Conservation (phyloP, 2,797 vertebrate species). For the Platyrinchus mystaceus region DNA sequence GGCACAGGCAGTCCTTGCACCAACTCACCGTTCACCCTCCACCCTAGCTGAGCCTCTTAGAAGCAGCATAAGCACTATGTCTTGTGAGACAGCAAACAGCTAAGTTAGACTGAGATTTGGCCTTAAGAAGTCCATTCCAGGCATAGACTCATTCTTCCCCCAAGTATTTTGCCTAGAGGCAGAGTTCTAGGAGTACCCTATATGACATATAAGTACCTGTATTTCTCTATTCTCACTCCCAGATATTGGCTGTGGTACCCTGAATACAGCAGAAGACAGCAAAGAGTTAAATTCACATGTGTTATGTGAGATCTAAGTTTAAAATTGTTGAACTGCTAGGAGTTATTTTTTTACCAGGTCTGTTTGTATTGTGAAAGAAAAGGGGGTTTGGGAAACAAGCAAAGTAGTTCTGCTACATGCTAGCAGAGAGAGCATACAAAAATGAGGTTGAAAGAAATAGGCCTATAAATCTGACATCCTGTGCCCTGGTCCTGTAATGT, state of each 20-base stretch:
- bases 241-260: neutral
- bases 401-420: neutral
- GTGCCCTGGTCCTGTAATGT: neutral
- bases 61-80: fast-evolving
- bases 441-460: slow-evolving; percentile 43
- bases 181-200: neutral
- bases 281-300: neutral
- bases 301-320: neutral
- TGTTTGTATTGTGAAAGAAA: neutral
- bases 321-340: neutral
- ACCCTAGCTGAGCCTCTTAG: neutral
- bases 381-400: neutral
- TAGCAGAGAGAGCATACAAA: neutral
- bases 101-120: neutral
- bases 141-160: neutral
- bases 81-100: neutral
- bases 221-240: neutral
- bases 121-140: neutral
- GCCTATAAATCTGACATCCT: slow-evolving; percentile 50
- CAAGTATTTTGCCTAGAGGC: neutral
- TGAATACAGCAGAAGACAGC: neutral
- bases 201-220: neutral
- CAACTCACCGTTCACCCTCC: neutral
- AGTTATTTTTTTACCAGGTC: neutral
- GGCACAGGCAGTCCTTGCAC: neutral